Evolutionary conservation across 2,888 invertebrate genomes (phyloP).

Genomic region (Aethes cnicana): DNA sequence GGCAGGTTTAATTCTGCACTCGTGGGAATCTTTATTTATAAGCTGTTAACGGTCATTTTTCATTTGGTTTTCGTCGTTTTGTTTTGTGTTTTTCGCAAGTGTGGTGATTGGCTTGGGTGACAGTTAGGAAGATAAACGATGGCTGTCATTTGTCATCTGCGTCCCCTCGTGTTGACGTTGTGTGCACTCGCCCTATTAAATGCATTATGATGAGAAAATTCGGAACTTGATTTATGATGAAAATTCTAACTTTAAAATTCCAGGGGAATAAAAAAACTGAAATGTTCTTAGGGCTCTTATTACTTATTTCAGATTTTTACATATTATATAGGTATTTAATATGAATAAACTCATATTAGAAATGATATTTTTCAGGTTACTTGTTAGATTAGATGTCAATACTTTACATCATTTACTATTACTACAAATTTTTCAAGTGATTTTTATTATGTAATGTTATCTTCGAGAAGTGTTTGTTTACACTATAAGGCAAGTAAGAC

Average conservation of each 20-base stretch:
- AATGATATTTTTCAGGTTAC: too few species aligned
- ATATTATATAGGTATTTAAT: too few species aligned
- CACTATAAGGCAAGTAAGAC: too few species aligned
- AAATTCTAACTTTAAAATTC: not conserved
- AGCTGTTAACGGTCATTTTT: conserved; percentile 36
- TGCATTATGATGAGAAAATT: conserved; percentile 70
- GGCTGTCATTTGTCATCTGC: conserved; percentile 74
- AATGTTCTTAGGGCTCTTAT: not conserved
- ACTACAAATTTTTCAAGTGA: too few species aligned
- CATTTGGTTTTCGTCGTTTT: conserved; percentile 22
- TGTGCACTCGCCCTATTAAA: conserved; percentile 72
- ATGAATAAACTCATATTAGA: too few species aligned
- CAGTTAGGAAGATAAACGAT: conserved; percentile 79
- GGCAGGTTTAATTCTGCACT: conserved; percentile 39
- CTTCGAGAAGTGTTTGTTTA: too few species aligned
- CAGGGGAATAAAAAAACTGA: not conserved
- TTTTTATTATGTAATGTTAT: too few species aligned
- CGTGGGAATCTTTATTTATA: conserved; percentile 8
- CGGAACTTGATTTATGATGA: conserved; percentile 29
- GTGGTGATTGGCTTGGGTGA: conserved; percentile 76
- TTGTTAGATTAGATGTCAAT: too few species aligned
- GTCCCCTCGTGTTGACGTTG: conserved; percentile 61
- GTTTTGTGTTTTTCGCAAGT: conserved; percentile 59
- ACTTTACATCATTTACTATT: too few species aligned
- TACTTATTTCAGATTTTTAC: not conserved